Base-by-base conservation (phyloP, 2,888 invertebrate species). In the Aporophyla lueneburgensis region DNA sequence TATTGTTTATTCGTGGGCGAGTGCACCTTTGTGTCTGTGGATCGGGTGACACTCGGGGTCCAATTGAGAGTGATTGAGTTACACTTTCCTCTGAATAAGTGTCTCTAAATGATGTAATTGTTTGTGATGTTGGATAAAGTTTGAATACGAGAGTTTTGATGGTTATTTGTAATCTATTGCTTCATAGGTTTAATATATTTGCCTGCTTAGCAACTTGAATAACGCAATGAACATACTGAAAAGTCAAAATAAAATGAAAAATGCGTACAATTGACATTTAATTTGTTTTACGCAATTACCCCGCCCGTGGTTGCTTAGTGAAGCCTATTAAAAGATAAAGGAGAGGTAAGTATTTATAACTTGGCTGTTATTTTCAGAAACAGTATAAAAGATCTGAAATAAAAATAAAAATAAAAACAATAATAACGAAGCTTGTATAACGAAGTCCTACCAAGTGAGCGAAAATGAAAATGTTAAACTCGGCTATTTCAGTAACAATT, bases 31-130 rank as follows among this genome's bases (percentile, higher is more conserved):
- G 76, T 80, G 73, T 77, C 63, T 74, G 78, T 78, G 69, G 81
- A 88, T 88, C 83, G 65, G 78, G 76, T 88, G 80, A 80, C 88
- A 54, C 59, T 73, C 53, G 21, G 46, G 56, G 19, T 24, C 70
- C 66, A 84, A 81, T 82, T 78, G 78, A 85, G 79, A 81, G 80
- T 84, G 63, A 78, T 89, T 87, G 66, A 73, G 72, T 86, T 88
- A 83, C 89, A 89, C 86, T 89, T 86, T 84, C 80, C 51, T 80
- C 68, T 21, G 63, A 74, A 80, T 77, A 62, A 53, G 66, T 49
- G 40, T 53, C 49, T 69, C 59, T 40, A 54, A 14, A 54, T 65
- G 27, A 62, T 70, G 43, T 80, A 72, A 80, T 80, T 69, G 69
- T 69, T 21, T 67, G 58, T 46, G 19, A n/a, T 33, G 33, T 33